These are phyloP conservation scores for Anthophora plumipes DNA, from an alignment of 2,888 invertebrate genomes.

Conservation along the genomic window DNA sequence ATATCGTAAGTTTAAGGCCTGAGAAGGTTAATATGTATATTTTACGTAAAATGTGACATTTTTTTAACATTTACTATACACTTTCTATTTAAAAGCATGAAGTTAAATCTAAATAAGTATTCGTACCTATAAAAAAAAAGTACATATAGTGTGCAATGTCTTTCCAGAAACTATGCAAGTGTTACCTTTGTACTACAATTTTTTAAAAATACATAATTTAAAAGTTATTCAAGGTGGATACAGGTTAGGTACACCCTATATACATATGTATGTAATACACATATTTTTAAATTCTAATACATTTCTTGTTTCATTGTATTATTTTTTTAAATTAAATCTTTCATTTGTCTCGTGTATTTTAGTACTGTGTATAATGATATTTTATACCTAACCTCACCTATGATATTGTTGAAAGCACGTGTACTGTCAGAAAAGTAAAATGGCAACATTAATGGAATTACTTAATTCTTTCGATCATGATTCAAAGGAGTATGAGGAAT, in stretches of 20 bases:
- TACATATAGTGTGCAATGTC: too few species aligned
- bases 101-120: too few species aligned
- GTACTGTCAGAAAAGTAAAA: conserved; percentile 19
- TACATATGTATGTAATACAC: neutral
- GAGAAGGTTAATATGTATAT: too few species aligned
- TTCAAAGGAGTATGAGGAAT: conserved; percentile 68
- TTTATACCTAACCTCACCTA: conserved; percentile 25
- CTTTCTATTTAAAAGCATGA: too few species aligned
- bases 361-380: neutral
- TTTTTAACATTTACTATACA: too few species aligned
- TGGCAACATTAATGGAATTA: conserved; percentile 64
- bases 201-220: too few species aligned
- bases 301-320: neutral
- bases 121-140: too few species aligned
- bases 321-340: neutral
- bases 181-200: too few species aligned
- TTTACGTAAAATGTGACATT: too few species aligned
- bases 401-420: conserved; percentile 11
- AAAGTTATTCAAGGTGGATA: too few species aligned
- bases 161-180: too few species aligned
- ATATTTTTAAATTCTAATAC: neutral
- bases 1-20: too few species aligned
- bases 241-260: neutral
- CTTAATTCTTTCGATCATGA: conserved; percentile 70
- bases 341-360: neutral